A percentile compares a stretch with the other conserved stretches of the same genome.
These are phyloP conservation scores for Dichetophora obliterata DNA, from an alignment of 2,888 invertebrate genomes.

Conservation along the genomic window DNA sequence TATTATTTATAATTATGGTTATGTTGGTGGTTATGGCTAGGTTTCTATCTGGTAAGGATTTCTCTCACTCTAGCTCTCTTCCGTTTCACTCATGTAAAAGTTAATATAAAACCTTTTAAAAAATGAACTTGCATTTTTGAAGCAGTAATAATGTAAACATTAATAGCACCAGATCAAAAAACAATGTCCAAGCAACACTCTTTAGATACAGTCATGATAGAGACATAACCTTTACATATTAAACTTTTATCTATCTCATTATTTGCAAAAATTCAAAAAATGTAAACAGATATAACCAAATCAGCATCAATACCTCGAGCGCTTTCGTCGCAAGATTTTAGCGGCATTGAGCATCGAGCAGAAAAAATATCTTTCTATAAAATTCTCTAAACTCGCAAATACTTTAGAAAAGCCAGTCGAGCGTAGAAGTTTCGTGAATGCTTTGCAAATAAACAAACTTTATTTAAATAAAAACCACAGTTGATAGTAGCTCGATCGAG, in stretches of 20 bases:
- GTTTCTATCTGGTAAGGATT: too few species aligned
- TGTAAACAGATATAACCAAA: neutral
- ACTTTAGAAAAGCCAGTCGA: conserved; percentile 18
- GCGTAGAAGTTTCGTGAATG: conserved; percentile 16
- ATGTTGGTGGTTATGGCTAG: too few species aligned
- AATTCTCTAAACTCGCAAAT: conserved; percentile 19
- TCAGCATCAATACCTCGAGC: neutral
- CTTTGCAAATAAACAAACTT: neutral
- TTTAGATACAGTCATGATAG: too few species aligned
- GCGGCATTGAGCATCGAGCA: neutral
- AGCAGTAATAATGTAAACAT: too few species aligned
- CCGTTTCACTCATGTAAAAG: too few species aligned
- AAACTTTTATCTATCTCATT: neutral
- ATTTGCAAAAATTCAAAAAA: neutral
- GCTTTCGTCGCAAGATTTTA: too few species aligned
- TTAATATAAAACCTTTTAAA: too few species aligned
- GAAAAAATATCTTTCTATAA: neutral
- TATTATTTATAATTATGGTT: too few species aligned
- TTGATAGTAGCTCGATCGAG: neutral
- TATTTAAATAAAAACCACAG: neutral
- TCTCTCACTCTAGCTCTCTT: too few species aligned
- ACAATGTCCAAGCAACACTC: too few species aligned
- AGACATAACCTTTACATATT: neutral
- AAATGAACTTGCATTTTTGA: too few species aligned
- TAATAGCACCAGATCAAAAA: too few species aligned